Percentiles rank a stretch among this genome's conserved stretches.
These are phyloP conservation scores for Acronicta psi DNA, from an alignment of 2,888 invertebrate genomes.

Conservation along the genomic window DNA sequence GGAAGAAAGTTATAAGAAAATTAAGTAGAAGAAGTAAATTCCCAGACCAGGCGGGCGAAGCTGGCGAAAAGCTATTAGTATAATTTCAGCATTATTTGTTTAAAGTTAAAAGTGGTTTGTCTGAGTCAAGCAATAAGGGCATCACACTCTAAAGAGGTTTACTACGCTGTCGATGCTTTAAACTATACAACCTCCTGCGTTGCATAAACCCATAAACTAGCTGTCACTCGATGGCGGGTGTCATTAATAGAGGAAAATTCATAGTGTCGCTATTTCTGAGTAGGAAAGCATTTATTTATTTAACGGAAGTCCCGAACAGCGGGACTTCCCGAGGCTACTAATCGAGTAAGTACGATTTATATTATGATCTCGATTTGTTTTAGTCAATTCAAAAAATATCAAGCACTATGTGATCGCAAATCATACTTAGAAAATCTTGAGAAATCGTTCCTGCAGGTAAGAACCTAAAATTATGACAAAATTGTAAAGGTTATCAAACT, in stretches of 20 bases:
- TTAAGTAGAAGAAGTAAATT: no score
- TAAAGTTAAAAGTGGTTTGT: constrained; percentile 17
- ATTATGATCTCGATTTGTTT: constrained; percentile 22
- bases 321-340: constrained; percentile 54
- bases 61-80: no score
- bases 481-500: not conserved
- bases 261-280: constrained; percentile 35
- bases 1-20: no score
- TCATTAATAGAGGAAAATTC: constrained; percentile 38
- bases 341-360: constrained; percentile 35
- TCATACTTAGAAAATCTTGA: constrained; percentile 6
- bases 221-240: constrained; percentile 34
- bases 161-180: constrained; percentile 23
- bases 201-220: constrained; percentile 36
- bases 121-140: constrained; percentile 27
- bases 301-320: constrained; percentile 54
- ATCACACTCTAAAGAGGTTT: constrained; percentile 48
- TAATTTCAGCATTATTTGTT: no score
- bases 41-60: no score
- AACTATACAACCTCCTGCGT: constrained; percentile 40
- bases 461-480: not conserved
- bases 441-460: constrained; percentile 20
- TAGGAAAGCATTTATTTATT: constrained; percentile 30
- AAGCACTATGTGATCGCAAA: constrained; percentile 26
- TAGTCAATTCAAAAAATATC: constrained; percentile 30